A percentile compares a stretch with the other conserved stretches of the same genome.
These are phyloP conservation scores for Dolichoris vasculosae DNA, from an alignment of 1,140 invertebrate species.

Conservation along the genomic window DNA sequence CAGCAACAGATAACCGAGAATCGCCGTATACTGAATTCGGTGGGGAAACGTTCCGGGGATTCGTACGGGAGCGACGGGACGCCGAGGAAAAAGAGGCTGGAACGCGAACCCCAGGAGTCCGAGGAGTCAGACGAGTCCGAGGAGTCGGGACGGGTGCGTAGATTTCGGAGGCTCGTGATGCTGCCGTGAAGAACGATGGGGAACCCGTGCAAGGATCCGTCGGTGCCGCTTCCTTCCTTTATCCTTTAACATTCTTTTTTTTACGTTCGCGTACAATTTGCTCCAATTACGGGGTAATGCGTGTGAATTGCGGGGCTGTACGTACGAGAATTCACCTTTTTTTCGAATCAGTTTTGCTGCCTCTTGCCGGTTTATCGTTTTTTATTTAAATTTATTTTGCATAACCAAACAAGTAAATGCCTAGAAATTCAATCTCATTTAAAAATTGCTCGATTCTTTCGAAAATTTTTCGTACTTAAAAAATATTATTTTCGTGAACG, in stretches of 20 bases:
- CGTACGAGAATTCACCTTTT: no score
- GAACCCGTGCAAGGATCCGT: neutral
- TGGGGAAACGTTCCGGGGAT: constrained; percentile 67
- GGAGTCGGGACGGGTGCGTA: neutral
- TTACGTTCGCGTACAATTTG: no score
- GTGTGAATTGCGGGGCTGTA: no score
- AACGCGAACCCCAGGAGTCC: neutral
- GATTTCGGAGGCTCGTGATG: neutral
- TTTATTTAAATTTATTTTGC: no score
- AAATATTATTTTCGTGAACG: no score
- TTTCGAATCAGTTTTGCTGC: no score
- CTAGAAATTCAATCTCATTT: no score
- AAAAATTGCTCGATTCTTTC: no score
- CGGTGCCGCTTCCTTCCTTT: neutral
- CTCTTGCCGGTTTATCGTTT: no score
- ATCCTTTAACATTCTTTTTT: neutral
- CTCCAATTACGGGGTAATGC: no score
- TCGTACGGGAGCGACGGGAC: neutral
- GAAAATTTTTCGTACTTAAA: no score
- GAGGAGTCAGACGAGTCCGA: neutral
- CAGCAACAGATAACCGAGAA: constrained; percentile 73
- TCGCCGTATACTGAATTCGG: constrained; percentile 62
- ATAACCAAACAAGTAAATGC: no score
- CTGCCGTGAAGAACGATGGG: neutral
- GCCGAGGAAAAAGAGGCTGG: neutral